Base-by-base conservation (phyloP, 1,140 invertebrate genomes). In the Tetramorium simillimum region DNA sequence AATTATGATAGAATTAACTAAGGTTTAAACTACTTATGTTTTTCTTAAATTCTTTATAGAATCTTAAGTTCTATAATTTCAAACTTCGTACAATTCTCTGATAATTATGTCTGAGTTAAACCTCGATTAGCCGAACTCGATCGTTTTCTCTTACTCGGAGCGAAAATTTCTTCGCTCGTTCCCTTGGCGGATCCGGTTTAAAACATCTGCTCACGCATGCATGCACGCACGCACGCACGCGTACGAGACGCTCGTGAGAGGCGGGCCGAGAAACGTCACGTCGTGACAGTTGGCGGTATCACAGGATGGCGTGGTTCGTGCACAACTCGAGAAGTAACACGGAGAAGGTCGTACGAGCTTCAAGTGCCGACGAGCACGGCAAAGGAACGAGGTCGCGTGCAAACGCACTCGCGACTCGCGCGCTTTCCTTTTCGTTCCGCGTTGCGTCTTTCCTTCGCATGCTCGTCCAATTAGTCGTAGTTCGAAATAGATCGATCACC, bases 401-500 rank as follows among this genome's bases (percentile, higher is more conserved):
- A n/a, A 37, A 84, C 56, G 37, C 53, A 73, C 24, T 82, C 53
- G 24, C 67, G 51, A 82, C 40, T 60, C 81, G 62, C 69, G 24
- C 51, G 69, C 85, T 90, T 89, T 90, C 84, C 84, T 63, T 89
- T 89, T 89, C 87, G 60, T 89, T 89, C 28, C 49, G 51, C 12
- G 16, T 24, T 62, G 65, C 37, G 49, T 73, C 67, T 73, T 46
- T 24, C 21, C 14, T 43, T 40, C 69, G 56, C 67, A 58, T n/a
- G 21, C 56, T 28, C 51, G 51, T 43, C 37, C 51, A 58, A 82
- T 56, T 56, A 53, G 40, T 18, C 51, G 63, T 40, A 53, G 77
- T 49, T 86, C 76, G 43, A 70, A 65, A 72, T 58, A 72, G 51
- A 82, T 60, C 65, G 51, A 82, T 82, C 65, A 33, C 33, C 33